A percentile compares a stretch with the other conserved stretches of the same genome.
Conservation (phyloP, 2,797 vertebrate species). For the Notolabrus celidotus region DNA sequence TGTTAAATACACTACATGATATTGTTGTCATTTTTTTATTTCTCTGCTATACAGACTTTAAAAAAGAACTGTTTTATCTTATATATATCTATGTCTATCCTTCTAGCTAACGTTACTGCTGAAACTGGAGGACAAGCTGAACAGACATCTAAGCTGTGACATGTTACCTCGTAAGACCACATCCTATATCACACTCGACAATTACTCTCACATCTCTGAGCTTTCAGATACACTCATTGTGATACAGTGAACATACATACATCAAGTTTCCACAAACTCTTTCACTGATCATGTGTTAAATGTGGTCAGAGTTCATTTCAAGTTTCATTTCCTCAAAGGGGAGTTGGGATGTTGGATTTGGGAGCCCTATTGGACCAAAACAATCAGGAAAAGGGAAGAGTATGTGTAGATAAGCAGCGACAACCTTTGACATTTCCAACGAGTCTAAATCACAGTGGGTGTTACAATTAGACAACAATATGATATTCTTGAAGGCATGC, state of each 20-base stretch:
- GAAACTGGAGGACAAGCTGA: slow-evolving; percentile 98
- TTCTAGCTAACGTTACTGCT: slow-evolving; percentile 93
- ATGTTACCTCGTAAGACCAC: slow-evolving; percentile 88
- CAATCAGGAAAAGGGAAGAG: not conserved
- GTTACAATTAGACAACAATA: not conserved
- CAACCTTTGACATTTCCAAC: slow-evolving; percentile 2
- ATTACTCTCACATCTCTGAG: not conserved
- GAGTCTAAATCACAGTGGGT: not conserved
- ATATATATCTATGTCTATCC: slow-evolving; percentile 25
- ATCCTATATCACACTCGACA: slow-evolving; percentile 11
- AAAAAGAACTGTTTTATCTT: not conserved
- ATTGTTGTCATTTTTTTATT: slow-evolving; percentile 21
- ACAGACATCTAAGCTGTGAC: slow-evolving; percentile 98
- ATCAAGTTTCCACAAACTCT: not conserved
- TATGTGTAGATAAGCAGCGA: not conserved
- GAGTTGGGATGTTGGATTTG: not conserved
- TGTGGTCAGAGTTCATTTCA: not conserved
- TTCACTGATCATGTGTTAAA: not conserved
- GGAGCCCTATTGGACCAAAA: not conserved
- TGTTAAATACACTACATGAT: not conserved
- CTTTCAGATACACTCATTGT: not conserved
- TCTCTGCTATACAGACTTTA: not conserved
- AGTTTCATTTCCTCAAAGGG: not conserved
- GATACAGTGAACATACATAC: not conserved
- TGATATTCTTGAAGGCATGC: slow-evolving; percentile 2